Evolutionary conservation across 2,888 invertebrate genomes (phyloP).

Genomic region (Peribatodes rhomboidaria): DNA sequence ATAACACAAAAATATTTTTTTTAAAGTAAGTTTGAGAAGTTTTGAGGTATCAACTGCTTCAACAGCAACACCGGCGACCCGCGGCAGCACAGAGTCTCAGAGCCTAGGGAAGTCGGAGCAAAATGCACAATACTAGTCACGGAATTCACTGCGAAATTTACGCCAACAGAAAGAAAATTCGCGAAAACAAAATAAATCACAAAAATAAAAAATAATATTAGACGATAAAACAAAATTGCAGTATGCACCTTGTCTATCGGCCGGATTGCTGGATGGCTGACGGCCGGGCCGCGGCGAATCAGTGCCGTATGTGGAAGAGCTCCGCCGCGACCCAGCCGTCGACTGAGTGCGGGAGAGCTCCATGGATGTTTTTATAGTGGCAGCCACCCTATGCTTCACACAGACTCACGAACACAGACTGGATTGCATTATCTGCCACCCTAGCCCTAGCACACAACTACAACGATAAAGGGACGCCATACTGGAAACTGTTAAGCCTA

Average conservation of each 20-base stretch:
- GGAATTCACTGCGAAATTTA: no score
- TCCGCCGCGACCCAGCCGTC: conserved; percentile 26
- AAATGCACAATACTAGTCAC: no score
- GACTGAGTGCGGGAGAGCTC: conserved; percentile 1
- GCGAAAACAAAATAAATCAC: no score
- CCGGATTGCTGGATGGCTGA: no score
- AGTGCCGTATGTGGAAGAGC: background rate
- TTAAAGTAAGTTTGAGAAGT: background rate
- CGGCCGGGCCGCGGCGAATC: conserved; percentile 28
- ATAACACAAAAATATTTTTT: background rate
- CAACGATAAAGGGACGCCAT: conserved; percentile 7
- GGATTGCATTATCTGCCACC: conserved; percentile 13
- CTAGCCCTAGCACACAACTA: conserved; percentile 5
- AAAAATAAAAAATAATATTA: no score
- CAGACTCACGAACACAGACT: conserved; percentile 9
- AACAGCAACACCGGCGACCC: no score
- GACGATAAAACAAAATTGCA: no score
- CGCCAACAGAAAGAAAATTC: no score
- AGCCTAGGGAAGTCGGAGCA: no score
- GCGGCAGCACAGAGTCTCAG: no score
- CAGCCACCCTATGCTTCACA: background rate
- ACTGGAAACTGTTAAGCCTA: background rate
- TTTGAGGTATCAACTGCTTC: no score
- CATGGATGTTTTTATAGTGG: conserved; percentile 7
- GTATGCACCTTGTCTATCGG: no score